Evolutionary conservation across 2,888 invertebrate species (phyloP).

Genomic region (Agrochola lychnidis): DNA sequence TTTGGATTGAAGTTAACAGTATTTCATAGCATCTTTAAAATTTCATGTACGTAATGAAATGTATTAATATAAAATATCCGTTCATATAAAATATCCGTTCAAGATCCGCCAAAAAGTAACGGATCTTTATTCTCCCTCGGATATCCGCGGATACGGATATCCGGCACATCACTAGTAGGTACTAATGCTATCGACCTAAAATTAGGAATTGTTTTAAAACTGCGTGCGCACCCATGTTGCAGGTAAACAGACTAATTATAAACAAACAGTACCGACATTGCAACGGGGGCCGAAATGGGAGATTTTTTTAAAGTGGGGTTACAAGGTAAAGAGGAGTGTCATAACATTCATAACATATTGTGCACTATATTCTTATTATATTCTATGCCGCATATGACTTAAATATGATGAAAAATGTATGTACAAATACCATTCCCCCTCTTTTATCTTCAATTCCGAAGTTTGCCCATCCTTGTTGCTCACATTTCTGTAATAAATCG

Average conservation of each 20-base stretch:
- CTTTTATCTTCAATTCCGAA: slow-evolving; percentile 31
- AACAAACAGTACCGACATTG: no score
- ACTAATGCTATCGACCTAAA: neutral
- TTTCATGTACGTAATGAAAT: no score
- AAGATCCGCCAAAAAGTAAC: no score
- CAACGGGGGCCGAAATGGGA: no score
- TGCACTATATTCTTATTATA: neutral
- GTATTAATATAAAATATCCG: no score
- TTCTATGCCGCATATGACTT: neutral
- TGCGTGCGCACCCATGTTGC: neutral
- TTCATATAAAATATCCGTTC: no score
- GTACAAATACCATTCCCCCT: slow-evolving; percentile 44
- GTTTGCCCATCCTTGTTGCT: slow-evolving; percentile 26
- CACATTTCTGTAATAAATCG: slow-evolving; percentile 41
- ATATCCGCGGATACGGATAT: no score
- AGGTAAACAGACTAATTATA: no score
- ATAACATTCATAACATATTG: neutral
- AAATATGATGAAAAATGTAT: slow-evolving; percentile 35
- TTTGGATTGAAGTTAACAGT: no score
- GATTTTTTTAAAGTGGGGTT: neutral
- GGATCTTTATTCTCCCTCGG: no score
- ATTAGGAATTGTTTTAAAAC: neutral
- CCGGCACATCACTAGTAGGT: no score
- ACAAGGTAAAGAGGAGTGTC: neutral
- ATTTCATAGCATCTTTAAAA: no score